Base-by-base conservation (phyloP, 2,888 invertebrate species). In the Drosophila pseudotalamancana region DNA sequence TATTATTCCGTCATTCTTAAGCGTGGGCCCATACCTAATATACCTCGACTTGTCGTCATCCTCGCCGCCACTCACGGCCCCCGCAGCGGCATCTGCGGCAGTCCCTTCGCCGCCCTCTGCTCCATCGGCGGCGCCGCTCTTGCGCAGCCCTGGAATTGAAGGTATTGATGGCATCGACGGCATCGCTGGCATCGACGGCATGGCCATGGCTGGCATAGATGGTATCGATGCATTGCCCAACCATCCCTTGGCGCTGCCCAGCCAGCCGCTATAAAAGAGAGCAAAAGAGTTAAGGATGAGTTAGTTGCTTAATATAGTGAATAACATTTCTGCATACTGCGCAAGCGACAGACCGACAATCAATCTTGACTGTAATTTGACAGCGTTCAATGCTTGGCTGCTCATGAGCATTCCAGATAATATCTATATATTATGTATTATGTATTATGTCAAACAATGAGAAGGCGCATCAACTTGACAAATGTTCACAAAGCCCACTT, bases 31-130 rank as follows among this genome's bases (percentile, higher is more conserved):
- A 93, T 94, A 94, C 94, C 94, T 94, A 94, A 92, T 94, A 92
- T 94, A 96, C 96, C 96, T 96, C 92, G 96, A 96, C 93, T 96
- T 96, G 93, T 96, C 96, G 91, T 97, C 97, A 92, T 97, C 96
- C 88, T 97, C 96, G 80, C 81, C 89, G 77, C 85, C 89, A 89
- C 87, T 89, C 77, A 85, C 89, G 73, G 78, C 88, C 68, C 82
- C 87, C 64, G 71, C 77, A 69, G 80, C 82, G 64, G 56, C 76
- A 54, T 78, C 77, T 31, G 72, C 76, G 53, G 73, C 63, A 27
- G n/a, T n/a, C n/a, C 70, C 77, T 35, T 86, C 80, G 42, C 50
- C 81, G 18, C 72, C 86, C 39, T 72, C 81, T 42, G 78, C 76
- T 49, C 80, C 86, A 57, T 92, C 78, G 31, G 93, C 92, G 8